These are phyloP conservation scores for Drosophila limbata DNA, from an alignment of 2,888 invertebrate species.

Conservation along the genomic window DNA sequence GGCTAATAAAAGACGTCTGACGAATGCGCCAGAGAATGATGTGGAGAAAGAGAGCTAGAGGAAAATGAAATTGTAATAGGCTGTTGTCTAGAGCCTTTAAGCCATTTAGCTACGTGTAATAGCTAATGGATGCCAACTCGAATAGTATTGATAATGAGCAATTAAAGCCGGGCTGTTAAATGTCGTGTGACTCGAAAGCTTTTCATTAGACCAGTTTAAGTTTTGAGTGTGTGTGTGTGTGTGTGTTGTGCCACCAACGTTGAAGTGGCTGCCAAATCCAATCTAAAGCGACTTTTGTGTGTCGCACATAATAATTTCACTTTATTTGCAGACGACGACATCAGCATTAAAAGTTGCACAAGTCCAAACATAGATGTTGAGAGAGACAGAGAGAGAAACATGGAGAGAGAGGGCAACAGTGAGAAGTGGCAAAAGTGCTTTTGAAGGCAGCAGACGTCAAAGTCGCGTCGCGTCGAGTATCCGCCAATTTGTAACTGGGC, in stretches of 20 bases:
- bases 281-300: constrained; percentile 62
- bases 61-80: constrained; percentile 21
- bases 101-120: constrained; percentile 42
- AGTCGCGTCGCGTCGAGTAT: constrained; percentile 31
- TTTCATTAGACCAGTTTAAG: constrained; percentile 46
- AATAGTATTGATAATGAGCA: constrained; percentile 40
- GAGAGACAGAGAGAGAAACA: neutral
- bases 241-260: constrained; percentile 52
- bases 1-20: constrained; percentile 25
- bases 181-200: constrained; percentile 48
- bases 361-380: constrained; percentile 19
- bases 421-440: constrained; percentile 77
- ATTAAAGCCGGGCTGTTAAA: constrained; percentile 38
- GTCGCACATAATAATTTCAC: constrained; percentile 75
- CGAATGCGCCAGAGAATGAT: constrained; percentile 2
- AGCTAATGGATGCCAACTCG: constrained; percentile 36
- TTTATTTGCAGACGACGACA: constrained; percentile 61
- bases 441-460: constrained; percentile 21
- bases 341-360: constrained; percentile 59
- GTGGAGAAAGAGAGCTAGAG: neutral
- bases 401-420: neutral
- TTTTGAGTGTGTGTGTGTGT: neutral
- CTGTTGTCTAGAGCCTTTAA: constrained; percentile 12
- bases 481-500: constrained; percentile 74
- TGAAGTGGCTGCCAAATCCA: constrained; percentile 55